Evolutionary conservation across 2,113 vertebrate species (phyloP).

Genomic region (Struthidea cinerea): DNA sequence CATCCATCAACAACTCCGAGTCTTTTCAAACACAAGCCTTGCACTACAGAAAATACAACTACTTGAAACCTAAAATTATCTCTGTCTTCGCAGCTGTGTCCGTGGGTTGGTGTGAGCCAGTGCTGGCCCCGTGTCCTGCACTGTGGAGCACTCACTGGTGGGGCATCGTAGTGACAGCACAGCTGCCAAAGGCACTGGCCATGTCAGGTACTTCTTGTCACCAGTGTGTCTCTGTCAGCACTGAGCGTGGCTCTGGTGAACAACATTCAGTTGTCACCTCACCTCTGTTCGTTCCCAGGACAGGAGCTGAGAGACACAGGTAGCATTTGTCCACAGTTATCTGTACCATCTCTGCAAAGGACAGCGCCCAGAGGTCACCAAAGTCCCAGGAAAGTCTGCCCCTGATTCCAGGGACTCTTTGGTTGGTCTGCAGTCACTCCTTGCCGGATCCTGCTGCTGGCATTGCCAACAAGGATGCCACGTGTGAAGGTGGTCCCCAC

Average conservation of each 20-base stretch:
- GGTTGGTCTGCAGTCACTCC: background rate
- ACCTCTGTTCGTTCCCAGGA: background rate
- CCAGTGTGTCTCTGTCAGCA: background rate
- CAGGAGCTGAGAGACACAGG: background rate
- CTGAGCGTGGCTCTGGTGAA: background rate
- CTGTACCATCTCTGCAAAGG: fast-evolving
- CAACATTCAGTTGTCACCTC: background rate
- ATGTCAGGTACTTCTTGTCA: background rate
- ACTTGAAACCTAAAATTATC: background rate
- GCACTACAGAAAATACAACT: background rate
- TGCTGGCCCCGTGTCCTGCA: background rate
- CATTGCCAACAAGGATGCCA: background rate
- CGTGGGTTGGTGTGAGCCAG: background rate
- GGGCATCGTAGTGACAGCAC: background rate
- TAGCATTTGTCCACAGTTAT: background rate
- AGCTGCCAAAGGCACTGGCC: background rate
- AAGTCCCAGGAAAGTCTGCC: background rate
- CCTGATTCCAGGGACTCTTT: too few species aligned
- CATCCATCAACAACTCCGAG: conserved; percentile 3
- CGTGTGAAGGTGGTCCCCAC: background rate
- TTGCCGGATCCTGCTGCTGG: background rate
- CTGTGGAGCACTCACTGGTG: background rate
- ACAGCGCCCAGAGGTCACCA: fast-evolving
- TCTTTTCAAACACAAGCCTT: background rate
- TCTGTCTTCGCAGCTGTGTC: background rate